Base-by-base conservation (phyloP, 2,113 vertebrate species). In the Dissostichus mawsoni region DNA sequence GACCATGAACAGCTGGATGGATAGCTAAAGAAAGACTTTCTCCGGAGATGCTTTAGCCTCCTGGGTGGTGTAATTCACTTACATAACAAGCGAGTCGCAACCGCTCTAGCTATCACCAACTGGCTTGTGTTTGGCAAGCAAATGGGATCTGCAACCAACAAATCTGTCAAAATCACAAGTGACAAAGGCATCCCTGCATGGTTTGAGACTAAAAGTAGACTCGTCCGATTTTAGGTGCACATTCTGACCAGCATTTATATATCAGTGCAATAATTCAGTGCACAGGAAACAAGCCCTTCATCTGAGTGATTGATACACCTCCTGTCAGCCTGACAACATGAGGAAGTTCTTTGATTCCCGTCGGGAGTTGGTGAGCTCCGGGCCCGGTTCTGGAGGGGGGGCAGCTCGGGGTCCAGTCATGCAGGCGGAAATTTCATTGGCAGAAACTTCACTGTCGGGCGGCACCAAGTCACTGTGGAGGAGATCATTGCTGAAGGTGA, bases 291-390 rank as follows among this genome's bases (percentile, higher is more conserved):
- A 29, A 63, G 70, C 67, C 58, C 63, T 53, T 62, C 66, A 41
- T 68, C 59, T 1, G 10, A 67, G 16, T 23, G 80, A 57, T 55
- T 76, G 57, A 79, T 9, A 52, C 59, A 53, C 74, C 78, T 67
- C 74, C 78, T 67, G 73, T 74, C 76, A 44, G 53, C 47, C 74
- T 29, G 84, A 71, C 82, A 86, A 82, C 67, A 99, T 99, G 98
- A 99, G 99, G 97, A 99, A 99, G 95, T 99, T 99, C 91, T 99
- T 99, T 87, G 98, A 99, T 91, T 96, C 97, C 20, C 96, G 98
- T 11, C 95, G 98, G 87, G 98, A 99, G 90, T 94, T 97, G 87
- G 96, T 95, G n/a, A 91, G 95, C 86, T 97, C 97, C 14, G 97
- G 97, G 90, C 96, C 97, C 50, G 96, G 96, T 17, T 96, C 95